These are phyloP conservation scores for Drosophila kuntzei DNA, from an alignment of 2,888 invertebrate genomes.

Conservation along the genomic window DNA sequence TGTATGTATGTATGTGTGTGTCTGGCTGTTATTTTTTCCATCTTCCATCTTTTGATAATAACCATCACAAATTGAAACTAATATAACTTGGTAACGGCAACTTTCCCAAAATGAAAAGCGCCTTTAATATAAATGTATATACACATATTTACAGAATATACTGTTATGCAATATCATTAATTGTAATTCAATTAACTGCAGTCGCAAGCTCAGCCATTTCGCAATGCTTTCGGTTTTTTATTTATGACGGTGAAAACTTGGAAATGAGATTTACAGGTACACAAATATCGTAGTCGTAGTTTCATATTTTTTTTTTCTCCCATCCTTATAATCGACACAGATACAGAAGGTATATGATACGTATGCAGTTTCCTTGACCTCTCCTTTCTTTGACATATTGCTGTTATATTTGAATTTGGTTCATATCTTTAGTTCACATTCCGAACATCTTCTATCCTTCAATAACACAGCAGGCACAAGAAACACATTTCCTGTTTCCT, in stretches of 20 bases:
- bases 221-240: slow-evolving; percentile 74
- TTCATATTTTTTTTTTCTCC: not conserved
- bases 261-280: not conserved
- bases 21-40: slow-evolving; percentile 45
- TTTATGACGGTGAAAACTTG: slow-evolving; percentile 49
- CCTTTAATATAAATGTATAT: slow-evolving; percentile 30
- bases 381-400: not conserved
- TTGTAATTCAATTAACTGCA: slow-evolving; percentile 66
- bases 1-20: slow-evolving; percentile 9
- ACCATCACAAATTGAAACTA: slow-evolving; percentile 71
- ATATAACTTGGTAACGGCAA: slow-evolving; percentile 58
- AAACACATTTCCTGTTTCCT: not conserved
- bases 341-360: not conserved
- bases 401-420: not conserved
- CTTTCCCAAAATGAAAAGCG: slow-evolving; percentile 77
- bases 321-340: not conserved
- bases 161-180: slow-evolving; percentile 64
- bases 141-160: slow-evolving; percentile 50
- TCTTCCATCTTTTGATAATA: slow-evolving; percentile 72
- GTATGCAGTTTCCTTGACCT: not conserved
- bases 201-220: slow-evolving; percentile 56
- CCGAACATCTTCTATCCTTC: not conserved
- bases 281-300: not conserved
- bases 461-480: not conserved
- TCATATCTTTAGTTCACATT: not conserved